Evolutionary conservation across 2,888 invertebrate species (phyloP).

Genomic region (Cephalotes varians): DNA sequence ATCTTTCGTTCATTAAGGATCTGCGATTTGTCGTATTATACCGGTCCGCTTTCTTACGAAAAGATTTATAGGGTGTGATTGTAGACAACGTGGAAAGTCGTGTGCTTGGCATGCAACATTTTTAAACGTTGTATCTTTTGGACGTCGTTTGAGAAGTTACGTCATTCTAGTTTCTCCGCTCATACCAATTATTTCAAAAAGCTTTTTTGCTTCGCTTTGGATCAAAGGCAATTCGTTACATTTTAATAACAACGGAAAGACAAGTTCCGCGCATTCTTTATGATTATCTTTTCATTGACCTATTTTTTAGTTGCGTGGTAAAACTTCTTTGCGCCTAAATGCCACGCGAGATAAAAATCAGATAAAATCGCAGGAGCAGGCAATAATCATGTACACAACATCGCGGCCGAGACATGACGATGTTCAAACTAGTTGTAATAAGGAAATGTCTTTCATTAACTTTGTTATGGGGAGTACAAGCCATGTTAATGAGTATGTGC

Average conservation of each 20-base stretch:
- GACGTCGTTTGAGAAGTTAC: slow-evolving; percentile 48
- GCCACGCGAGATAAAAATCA: slow-evolving; percentile 18
- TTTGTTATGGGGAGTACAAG: slow-evolving; percentile 80
- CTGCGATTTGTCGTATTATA: slow-evolving; percentile 44
- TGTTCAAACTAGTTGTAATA: slow-evolving; percentile 78
- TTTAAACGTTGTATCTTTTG: slow-evolving; percentile 23
- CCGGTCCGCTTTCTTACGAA: slow-evolving; percentile 46
- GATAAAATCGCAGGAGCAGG: slow-evolving; percentile 54
- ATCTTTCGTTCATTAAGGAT: slow-evolving; percentile 52
- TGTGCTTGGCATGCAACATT: slow-evolving; percentile 33
- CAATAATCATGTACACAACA: slow-evolving; percentile 52
- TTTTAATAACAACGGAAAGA: not conserved
- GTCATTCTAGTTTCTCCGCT: slow-evolving; percentile 26
- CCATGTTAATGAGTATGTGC: slow-evolving; percentile 68
- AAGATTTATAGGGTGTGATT: slow-evolving; percentile 39
- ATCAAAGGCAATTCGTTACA: not conserved
- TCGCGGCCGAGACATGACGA: slow-evolving; percentile 56
- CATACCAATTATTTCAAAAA: not conserved
- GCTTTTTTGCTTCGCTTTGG: not conserved
- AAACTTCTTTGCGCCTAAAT: slow-evolving; percentile 43
- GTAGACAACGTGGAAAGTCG: slow-evolving; percentile 33
- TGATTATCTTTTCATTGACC: not conserved
- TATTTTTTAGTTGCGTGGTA: not conserved
- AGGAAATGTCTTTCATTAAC: slow-evolving; percentile 84
- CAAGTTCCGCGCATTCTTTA: not conserved